Evolutionary conservation across 1,140 invertebrate species (phyloP).

Genomic region (Eueides isabella): DNA sequence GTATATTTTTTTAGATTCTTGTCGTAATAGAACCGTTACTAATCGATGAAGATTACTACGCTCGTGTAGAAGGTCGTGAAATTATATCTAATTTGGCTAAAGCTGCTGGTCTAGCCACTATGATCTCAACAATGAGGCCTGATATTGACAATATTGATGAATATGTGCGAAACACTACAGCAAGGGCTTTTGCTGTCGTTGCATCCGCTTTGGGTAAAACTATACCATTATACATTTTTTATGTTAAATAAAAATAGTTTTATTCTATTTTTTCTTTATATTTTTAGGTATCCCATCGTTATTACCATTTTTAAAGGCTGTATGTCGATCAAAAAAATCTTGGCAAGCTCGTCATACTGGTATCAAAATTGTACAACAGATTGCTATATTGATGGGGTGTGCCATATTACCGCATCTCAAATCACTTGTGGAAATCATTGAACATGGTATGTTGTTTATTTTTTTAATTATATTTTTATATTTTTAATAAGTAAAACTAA

Average conservation of each 20-base stretch:
- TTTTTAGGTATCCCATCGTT: slow-evolving; percentile 93
- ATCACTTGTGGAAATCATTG: slow-evolving; percentile 99
- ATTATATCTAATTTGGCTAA: slow-evolving; percentile 99
- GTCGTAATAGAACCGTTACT: slow-evolving; percentile 99
- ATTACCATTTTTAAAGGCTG: slow-evolving; percentile 99
- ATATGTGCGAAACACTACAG: slow-evolving; percentile 99
- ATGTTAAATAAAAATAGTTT: background rate
- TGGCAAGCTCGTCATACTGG: slow-evolving; percentile 99
- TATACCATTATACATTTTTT: background rate
- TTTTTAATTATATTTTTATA: background rate
- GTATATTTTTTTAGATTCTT: slow-evolving; percentile 86
- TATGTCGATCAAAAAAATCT: slow-evolving; percentile 99
- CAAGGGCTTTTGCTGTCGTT: slow-evolving; percentile 99
- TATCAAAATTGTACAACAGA: slow-evolving; percentile 99
- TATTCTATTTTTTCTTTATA: slow-evolving; percentile 18
- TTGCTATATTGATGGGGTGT: slow-evolving; percentile 99
- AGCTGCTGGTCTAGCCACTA: slow-evolving; percentile 99
- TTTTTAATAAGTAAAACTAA: slow-evolving; percentile 22
- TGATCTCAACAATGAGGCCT: slow-evolving; percentile 99
- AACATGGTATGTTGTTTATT: slow-evolving; percentile 89
- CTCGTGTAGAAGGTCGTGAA: slow-evolving; percentile 98
- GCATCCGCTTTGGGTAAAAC: slow-evolving; percentile 95
- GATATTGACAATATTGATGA: slow-evolving; percentile 99
- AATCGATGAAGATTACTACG: slow-evolving; percentile 99
- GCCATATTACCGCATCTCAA: slow-evolving; percentile 99